These are phyloP conservation scores for Drosophila athabasca DNA, from an alignment of 1,140 invertebrate species.

Conservation along the genomic window DNA sequence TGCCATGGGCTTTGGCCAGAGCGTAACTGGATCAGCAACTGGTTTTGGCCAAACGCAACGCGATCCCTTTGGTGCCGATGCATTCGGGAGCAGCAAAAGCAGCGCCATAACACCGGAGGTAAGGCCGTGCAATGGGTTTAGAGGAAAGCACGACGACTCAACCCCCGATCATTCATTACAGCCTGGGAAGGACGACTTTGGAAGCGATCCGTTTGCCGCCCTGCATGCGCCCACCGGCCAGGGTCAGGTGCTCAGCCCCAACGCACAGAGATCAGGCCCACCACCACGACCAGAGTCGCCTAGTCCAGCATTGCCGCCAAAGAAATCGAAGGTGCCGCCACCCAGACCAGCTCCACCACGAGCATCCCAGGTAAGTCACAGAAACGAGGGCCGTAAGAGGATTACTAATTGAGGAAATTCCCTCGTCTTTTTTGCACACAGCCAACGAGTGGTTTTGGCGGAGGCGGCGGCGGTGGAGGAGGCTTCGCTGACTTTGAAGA, in stretches of 20 bases:
- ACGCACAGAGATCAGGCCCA: constrained; percentile 79
- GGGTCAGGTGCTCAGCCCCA: constrained; percentile 82
- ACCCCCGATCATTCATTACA: constrained; percentile 46
- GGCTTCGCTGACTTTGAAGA: constrained; percentile 91
- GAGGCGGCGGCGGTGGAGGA: constrained; percentile 42
- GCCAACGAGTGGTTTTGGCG: constrained; percentile 84
- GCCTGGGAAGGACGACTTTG: constrained; percentile 90
- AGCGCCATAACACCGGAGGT: constrained; percentile 81
- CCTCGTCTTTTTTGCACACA: constrained; percentile 1
- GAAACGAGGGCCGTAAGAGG: fast-evolving
- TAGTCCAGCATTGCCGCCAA: constrained; percentile 92
- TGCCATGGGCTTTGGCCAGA: constrained; percentile 26
- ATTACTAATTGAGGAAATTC: background rate
- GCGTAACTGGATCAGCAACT: constrained; percentile 23
- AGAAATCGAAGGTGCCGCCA: constrained; percentile 93
- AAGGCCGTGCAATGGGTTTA: background rate
- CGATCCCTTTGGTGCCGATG: constrained; percentile 87
- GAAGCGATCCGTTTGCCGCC: constrained; percentile 94
- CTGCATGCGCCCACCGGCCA: constrained; percentile 89
- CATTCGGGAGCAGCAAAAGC: constrained; percentile 85
- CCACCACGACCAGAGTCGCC: constrained; percentile 88
- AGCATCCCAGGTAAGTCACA: constrained; percentile 85
- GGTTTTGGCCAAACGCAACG: constrained; percentile 84
- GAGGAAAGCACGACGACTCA: background rate
- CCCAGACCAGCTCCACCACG: constrained; percentile 93